Base-by-base conservation (phyloP, 2,888 invertebrate species). In the Willowsia nigromaculata region DNA sequence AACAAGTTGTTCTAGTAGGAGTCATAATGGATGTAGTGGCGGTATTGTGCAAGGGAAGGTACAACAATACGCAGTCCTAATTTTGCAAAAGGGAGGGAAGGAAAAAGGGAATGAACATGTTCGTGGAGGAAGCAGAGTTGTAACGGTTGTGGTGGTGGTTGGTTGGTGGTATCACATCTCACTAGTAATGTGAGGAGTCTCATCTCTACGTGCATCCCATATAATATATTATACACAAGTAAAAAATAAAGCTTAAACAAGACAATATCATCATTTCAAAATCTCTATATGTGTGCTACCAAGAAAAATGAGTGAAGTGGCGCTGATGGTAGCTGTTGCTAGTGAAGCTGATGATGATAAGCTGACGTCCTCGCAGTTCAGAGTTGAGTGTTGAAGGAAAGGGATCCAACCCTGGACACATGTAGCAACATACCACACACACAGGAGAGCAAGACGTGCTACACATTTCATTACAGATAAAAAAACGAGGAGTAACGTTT, bases 291-390 rank as follows among this genome's bases (percentile, higher is more conserved):
- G n/a, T 40, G 40, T 40, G 9, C 40, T 9, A 40, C 2, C 47
- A 7, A 13, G 62, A 27, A 82, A 65, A 13, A 27, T 65, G 18
- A 62, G 71, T 83, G 27, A 13, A 33, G 50, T 71, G 65, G 68
- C 25, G 33, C n/a, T 71, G 43, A 27, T 25, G 74, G 74, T 25
- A 18, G 47, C 47, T 47, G 47, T 47, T 47, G 25, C 53, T 56
- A 22, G 22, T 22, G 22, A 56, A n/a, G n/a, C n/a, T 65, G 22
- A 25, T 37, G 78, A 65, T 81, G 81, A 81, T 71, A 81, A 71
- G 71, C 74, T 6, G 18, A 40, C 43, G 27, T 59, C 27, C 15
- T n/a, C 33, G 30, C 62, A 33, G 62, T 65, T 80, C 37, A 59
- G 18, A 30, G 50, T 33, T 30, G 76, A 50, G 50, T 40, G 27